phyloP scores from a whole-genome alignment of 2,888 invertebrate species.

The Dicyrtomina minuta region DNA sequence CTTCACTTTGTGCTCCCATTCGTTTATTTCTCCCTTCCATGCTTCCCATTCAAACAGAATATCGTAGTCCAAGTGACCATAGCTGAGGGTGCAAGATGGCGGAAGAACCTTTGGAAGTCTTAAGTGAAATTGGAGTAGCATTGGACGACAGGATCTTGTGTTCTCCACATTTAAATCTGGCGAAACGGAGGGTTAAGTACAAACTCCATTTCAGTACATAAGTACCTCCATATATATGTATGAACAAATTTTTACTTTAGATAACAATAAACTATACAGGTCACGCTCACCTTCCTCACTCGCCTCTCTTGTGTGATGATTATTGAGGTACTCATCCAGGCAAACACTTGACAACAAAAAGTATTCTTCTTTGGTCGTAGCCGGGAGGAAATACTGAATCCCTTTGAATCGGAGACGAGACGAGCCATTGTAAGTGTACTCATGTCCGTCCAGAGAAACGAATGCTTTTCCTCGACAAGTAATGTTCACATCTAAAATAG shows the following conservation, averaged over 20 bases:
- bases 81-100: slow-evolving; percentile 23
- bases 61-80: slow-evolving; percentile 19
- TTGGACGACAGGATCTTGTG: slow-evolving; percentile 1
- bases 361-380: slow-evolving; percentile 25
- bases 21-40: background rate
- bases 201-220: background rate
- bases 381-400: slow-evolving; percentile 26
- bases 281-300: background rate
- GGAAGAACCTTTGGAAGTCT: slow-evolving; percentile 27
- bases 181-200: background rate
- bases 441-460: slow-evolving; percentile 23
- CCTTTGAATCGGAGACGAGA: slow-evolving; percentile 26
- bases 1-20: slow-evolving; percentile 26
- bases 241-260: background rate
- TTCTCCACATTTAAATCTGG: background rate
- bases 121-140: slow-evolving; percentile 25
- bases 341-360: slow-evolving; percentile 25
- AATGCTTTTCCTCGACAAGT: slow-evolving; percentile 29
- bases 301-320: background rate
- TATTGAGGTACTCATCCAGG: slow-evolving; percentile 24
- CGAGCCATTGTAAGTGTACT: slow-evolving; percentile 2
- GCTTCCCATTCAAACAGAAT: slow-evolving; percentile 28
- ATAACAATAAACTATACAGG: background rate
- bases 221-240: background rate
- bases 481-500: slow-evolving; percentile 26